Conservation (phyloP, 2,797 vertebrate species). For the Nyctalus aviator region DNA sequence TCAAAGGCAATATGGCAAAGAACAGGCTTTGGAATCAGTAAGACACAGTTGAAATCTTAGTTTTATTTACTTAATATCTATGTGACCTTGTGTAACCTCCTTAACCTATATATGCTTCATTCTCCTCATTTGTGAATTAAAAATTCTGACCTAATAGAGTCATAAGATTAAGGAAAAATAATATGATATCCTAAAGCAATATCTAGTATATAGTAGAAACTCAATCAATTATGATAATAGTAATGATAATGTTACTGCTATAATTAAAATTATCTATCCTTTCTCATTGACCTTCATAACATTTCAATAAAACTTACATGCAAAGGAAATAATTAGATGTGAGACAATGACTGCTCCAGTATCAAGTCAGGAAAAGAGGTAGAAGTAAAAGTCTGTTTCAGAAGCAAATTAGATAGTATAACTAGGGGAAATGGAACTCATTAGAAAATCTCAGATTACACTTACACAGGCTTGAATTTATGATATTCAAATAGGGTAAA, state of each 20-base stretch:
- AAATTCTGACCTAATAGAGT: slow-evolving; percentile 11
- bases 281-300: slow-evolving; percentile 11
- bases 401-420: slow-evolving; percentile 30
- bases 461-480: slow-evolving; percentile 29
- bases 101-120: neutral
- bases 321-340: slow-evolving; percentile 57
- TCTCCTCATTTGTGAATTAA: slow-evolving; percentile 38
- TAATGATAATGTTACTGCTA: neutral
- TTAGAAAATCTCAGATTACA: slow-evolving; percentile 1
- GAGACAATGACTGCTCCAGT: slow-evolving; percentile 33
- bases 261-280: slow-evolving; percentile 25
- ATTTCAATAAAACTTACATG: slow-evolving; percentile 54
- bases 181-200: slow-evolving; percentile 43
- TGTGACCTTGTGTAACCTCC: neutral
- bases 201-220: neutral
- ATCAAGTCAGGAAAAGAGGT: slow-evolving; percentile 42
- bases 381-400: slow-evolving; percentile 40
- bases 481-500: slow-evolving; percentile 38
- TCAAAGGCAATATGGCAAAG: slow-evolving; percentile 19
- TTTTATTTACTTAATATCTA: slow-evolving; percentile 57
- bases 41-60: neutral
- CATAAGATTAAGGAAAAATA: slow-evolving; percentile 26
- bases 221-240: neutral
- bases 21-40: neutral
- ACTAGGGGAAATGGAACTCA: neutral